Evolutionary conservation across 2,888 invertebrate species (phyloP), one percentile per base, ranked within the genome.

Genomic region (Bugulina stolonifera): DNA sequence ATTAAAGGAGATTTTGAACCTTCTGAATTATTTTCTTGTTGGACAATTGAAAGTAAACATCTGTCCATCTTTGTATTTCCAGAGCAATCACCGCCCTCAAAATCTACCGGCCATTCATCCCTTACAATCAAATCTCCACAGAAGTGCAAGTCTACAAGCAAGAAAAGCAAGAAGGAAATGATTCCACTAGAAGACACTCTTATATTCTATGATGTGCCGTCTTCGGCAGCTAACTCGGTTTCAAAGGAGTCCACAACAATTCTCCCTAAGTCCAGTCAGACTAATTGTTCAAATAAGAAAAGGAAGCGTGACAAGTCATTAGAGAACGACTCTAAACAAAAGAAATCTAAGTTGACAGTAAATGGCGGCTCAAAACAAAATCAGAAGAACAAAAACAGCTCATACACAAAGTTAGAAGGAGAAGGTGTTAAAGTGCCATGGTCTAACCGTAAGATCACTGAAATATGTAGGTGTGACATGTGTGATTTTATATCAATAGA

Each of bases 401-500:
- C n/a, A n/a, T n/a, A n/a, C n/a, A n/a, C n/a, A n/a, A n/a, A n/a
- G n/a, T n/a, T n/a, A n/a, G n/a, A n/a, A n/a, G n/a, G n/a, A n/a
- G 14, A 52, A 14, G 23, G 57, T 27, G 22, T 32, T 18, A 64
- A 64, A 34, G 25, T 64, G 3, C 64, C 64, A 18, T 64, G 64
- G 64, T 64, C 25, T 64, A 34, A 64, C 32, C 10, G 32, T 1
- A 64, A 27, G 1, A 64, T 64, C 27, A 64, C 64, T 25, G 64
- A 64, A 29, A 32, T 64, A n/a, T 27, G 22, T 3, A 22, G 64
- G 18, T 64, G 64, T 34, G 32, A 64, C 14, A 22, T 3, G 25
- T 64, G 64, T 32, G 64, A 64, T 32, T 64, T 64, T 32, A 64
- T 64, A 29, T 64, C 25, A 10, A 22, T 64, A 14, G 64, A 64